phyloP scores from a whole-genome alignment of 2,888 invertebrate genomes.

The Melieria crassipennis region DNA sequence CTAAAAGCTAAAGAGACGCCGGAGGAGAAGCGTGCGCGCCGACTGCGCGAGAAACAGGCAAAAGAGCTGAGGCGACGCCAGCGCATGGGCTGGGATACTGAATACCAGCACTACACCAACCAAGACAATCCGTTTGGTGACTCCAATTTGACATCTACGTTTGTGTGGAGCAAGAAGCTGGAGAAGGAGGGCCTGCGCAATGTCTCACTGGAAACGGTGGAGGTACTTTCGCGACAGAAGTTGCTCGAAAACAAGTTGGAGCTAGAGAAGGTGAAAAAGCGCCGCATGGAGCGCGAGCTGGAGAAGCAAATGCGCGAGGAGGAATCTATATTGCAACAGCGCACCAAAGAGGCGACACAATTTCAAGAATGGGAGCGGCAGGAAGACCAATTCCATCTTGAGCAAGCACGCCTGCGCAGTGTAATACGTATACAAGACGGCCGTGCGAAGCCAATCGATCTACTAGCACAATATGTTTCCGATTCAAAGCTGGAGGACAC shows the following conservation, averaged over 20 bases:
- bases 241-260: slow-evolving; percentile 92
- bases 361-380: slow-evolving; percentile 94
- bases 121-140: slow-evolving; percentile 99
- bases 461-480: slow-evolving; percentile 95
- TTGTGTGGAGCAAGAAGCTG: slow-evolving; percentile 96
- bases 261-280: slow-evolving; percentile 93
- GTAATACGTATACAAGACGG: slow-evolving; percentile 96
- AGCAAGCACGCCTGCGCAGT: slow-evolving; percentile 93
- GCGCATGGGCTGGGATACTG: slow-evolving; percentile 97
- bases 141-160: slow-evolving; percentile 91
- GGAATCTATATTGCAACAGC: slow-evolving; percentile 84
- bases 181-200: slow-evolving; percentile 90
- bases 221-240: slow-evolving; percentile 83
- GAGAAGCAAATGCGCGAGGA: slow-evolving; percentile 85
- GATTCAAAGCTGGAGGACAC: slow-evolving; percentile 90
- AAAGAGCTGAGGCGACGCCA: slow-evolving; percentile 89
- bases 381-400: slow-evolving; percentile 97
- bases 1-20: slow-evolving; percentile 93
- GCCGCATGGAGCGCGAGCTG: slow-evolving; percentile 87
- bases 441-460: slow-evolving; percentile 97
- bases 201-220: slow-evolving; percentile 81
- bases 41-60: slow-evolving; percentile 89
- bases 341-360: slow-evolving; percentile 90
- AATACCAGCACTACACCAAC: slow-evolving; percentile 96
- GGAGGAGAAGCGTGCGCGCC: slow-evolving; percentile 88